A percentile compares a stretch with the other conserved stretches of the same genome.
Evolutionary conservation across 2,797 vertebrate genomes (phyloP).

Genomic region (Ciconia nigra): DNA sequence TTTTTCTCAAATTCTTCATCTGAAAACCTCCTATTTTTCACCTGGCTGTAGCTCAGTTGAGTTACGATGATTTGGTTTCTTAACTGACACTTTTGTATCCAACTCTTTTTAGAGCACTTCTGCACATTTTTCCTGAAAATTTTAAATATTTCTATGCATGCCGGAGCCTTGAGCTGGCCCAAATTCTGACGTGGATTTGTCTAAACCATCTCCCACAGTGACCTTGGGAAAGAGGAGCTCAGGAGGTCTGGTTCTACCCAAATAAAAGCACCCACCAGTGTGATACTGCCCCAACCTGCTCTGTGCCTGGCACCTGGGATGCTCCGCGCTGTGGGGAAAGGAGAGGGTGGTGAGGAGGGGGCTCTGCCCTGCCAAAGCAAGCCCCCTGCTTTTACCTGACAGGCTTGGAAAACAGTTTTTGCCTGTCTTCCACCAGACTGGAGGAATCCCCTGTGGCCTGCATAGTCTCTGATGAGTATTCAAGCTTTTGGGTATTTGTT

Average conservation of each 20-base stretch:
- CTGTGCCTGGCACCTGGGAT: rapidly evolving
- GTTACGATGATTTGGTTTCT: neutral
- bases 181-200: rapidly evolving
- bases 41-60: neutral
- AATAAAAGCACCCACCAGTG: neutral
- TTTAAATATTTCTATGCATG: neutral
- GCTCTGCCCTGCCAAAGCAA: neutral
- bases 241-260: neutral
- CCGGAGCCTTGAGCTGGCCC: neutral
- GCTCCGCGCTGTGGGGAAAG: rapidly evolving
- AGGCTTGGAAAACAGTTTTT: neutral
- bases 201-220: rapidly evolving
- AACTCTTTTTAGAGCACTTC: neutral
- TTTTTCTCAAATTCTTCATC: neutral
- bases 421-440: neutral
- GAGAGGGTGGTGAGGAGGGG: neutral
- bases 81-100: neutral
- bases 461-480: neutral
- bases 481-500: neutral
- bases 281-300: neutral
- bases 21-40: neutral
- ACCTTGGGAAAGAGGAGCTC: neutral
- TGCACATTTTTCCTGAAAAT: neutral
- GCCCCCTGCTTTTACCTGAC: neutral
- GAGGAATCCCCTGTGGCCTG: neutral